Percentiles rank a stretch among this genome's conserved stretches.
Conservation (phyloP, 2,797 vertebrate species). For the Smutsia temminckii region DNA sequence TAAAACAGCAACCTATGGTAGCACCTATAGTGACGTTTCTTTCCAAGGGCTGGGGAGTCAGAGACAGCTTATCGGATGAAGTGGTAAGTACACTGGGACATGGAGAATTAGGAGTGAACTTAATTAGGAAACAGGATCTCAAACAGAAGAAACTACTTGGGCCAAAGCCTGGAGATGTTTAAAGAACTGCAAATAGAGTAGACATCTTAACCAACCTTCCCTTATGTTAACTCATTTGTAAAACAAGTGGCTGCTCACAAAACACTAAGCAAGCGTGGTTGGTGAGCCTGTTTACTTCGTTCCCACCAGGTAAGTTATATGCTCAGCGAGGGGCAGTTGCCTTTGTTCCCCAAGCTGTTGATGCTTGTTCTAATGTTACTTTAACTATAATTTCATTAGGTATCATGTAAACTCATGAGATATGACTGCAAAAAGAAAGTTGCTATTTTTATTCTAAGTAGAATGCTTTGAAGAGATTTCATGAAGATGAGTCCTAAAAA, state of each 20-base stretch:
- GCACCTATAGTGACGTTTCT: not conserved
- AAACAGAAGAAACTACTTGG: constrained; percentile 4
- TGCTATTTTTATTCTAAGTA: not conserved
- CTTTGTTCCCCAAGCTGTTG: not conserved
- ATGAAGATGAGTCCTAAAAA: constrained; percentile 20
- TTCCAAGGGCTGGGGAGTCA: not conserved
- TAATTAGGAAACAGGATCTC: not conserved
- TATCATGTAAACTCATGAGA: not conserved
- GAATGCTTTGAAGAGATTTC: not conserved
- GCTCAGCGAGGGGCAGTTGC: not conserved
- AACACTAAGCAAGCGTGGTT: accelerated
- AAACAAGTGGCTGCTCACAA: not conserved
- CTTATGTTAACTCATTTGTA: not conserved
- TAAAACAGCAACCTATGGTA: not conserved
- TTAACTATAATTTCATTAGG: not conserved
- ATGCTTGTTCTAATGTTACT: not conserved
- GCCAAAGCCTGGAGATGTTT: not conserved
- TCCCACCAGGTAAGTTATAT: not conserved
- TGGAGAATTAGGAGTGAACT: not conserved
- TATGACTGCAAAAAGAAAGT: not conserved
- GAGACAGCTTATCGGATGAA: not conserved
- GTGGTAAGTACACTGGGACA: not conserved
- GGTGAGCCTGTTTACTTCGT: not conserved
- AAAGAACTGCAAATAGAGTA: not conserved
- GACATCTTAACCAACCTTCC: not conserved